A percentile compares a stretch with the other conserved stretches of the same genome.
These are phyloP conservation scores for Eumeta japonica DNA, from an alignment of 1,140 invertebrate species.

Conservation along the genomic window DNA sequence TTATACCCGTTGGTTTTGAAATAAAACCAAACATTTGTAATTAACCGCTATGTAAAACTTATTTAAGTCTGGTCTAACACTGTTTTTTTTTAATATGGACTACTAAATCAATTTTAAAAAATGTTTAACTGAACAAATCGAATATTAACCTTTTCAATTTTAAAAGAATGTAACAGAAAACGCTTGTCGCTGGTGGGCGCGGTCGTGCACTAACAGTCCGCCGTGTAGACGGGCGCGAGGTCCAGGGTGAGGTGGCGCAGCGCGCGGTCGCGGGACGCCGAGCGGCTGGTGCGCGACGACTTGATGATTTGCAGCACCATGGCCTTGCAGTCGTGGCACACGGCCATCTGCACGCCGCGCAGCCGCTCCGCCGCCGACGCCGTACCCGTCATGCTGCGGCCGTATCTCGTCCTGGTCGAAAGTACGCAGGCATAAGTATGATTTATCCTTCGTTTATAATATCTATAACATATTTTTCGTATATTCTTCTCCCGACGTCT, in stretches of 20 bases:
- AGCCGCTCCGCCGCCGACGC: conserved; percentile 61
- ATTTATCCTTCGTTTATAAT: no score
- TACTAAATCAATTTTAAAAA: no score
- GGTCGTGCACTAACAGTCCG: conserved; percentile 74
- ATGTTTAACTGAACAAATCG: neutral
- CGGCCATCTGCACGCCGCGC: conserved; percentile 79
- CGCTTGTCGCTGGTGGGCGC: conserved; percentile 28
- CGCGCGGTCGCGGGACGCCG: conserved; percentile 75
- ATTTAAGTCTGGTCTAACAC: no score
- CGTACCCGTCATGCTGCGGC: conserved; percentile 46
- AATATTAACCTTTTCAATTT: neutral
- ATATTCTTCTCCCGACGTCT: no score
- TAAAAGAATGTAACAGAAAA: neutral
- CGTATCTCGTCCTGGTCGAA: conserved; percentile 41
- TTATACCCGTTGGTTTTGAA: no score
- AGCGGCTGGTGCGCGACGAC: conserved; percentile 74
- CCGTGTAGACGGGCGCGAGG: conserved; percentile 77
- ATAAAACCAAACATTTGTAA: no score
- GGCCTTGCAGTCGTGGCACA: conserved; percentile 91
- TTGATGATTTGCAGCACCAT: conserved; percentile 93
- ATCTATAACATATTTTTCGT: no score
- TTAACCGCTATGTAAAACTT: no score
- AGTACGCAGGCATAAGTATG: no score
- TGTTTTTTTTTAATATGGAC: no score
- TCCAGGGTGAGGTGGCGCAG: conserved; percentile 78